These are phyloP conservation scores for Camponotus pennsylvanicus DNA, from an alignment of 1,140 invertebrate genomes.

Conservation along the genomic window DNA sequence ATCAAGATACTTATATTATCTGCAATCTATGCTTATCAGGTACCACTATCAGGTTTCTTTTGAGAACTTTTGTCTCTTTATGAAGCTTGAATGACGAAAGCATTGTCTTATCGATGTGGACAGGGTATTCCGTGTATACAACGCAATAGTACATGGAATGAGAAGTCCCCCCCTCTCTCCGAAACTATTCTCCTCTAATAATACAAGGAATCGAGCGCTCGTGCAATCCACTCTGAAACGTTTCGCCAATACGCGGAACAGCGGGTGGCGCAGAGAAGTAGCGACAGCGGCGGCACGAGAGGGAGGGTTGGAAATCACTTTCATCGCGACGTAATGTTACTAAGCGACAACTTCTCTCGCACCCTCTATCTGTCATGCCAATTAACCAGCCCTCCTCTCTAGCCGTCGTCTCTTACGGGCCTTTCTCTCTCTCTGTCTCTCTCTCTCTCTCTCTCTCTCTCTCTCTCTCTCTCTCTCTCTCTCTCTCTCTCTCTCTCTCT, in stretches of 20 bases:
- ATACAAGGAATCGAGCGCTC: slow-evolving; percentile 61
- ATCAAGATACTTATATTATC: neutral
- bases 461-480: slow-evolving; percentile 28
- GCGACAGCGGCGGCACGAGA: slow-evolving; percentile 30
- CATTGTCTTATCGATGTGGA: slow-evolving; percentile 14
- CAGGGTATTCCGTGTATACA: neutral
- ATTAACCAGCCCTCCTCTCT: slow-evolving; percentile 80
- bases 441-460: slow-evolving; percentile 41
- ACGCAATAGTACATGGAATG: neutral
- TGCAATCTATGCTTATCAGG: neutral
- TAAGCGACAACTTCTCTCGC: slow-evolving; percentile 84
- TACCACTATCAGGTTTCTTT: neutral
- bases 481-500: neutral
- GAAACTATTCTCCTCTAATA: slow-evolving; percentile 50
- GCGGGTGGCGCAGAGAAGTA: slow-evolving; percentile 41
- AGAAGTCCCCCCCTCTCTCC: neutral
- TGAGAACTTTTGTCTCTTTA: neutral
- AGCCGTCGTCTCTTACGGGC: slow-evolving; percentile 58
- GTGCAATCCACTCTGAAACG: slow-evolving; percentile 61
- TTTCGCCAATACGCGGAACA: slow-evolving; percentile 56
- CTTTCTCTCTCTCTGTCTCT: slow-evolving; percentile 46
- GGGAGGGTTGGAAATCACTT: slow-evolving; percentile 78
- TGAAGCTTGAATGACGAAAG: neutral
- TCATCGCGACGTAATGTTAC: slow-evolving; percentile 84
- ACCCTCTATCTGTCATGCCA: slow-evolving; percentile 84